A percentile compares a stretch with the other conserved stretches of the same genome.
These are phyloP conservation scores for Iselma pallidipennis DNA, from an alignment of 2,888 invertebrate species.

Conservation along the genomic window DNA sequence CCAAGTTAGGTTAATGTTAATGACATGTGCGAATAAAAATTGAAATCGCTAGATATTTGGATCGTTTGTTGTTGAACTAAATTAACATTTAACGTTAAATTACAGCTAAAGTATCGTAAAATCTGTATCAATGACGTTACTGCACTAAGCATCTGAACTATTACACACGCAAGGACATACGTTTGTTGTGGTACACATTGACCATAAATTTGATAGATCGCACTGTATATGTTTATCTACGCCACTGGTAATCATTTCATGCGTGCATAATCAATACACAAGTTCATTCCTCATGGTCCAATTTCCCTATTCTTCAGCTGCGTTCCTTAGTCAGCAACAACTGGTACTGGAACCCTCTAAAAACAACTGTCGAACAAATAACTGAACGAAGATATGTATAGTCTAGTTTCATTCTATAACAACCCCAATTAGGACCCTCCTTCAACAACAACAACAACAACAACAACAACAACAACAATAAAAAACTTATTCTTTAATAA, in stretches of 20 bases:
- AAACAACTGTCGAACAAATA: not conserved
- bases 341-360: not conserved
- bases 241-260: constrained; percentile 31
- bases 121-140: too few species aligned
- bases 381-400: not conserved
- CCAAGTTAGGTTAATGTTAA: too few species aligned
- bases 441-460: not conserved
- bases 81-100: too few species aligned
- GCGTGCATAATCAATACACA: constrained; percentile 41
- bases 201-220: too few species aligned
- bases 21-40: too few species aligned
- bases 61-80: too few species aligned
- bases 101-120: too few species aligned
- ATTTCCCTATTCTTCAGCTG: constrained; percentile 36
- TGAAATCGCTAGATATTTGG: too few species aligned
- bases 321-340: constrained; percentile 30
- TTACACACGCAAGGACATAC: too few species aligned
- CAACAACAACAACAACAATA: constrained; percentile 24
- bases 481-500: constrained; percentile 21
- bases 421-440: not conserved
- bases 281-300: constrained; percentile 39
- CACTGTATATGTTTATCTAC: too few species aligned
- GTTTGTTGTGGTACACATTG: too few species aligned
- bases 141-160: too few species aligned
- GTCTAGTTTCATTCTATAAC: not conserved